These are phyloP conservation scores for Hydrotaea diabolus DNA, from an alignment of 2,888 invertebrate genomes.

Conservation along the genomic window DNA sequence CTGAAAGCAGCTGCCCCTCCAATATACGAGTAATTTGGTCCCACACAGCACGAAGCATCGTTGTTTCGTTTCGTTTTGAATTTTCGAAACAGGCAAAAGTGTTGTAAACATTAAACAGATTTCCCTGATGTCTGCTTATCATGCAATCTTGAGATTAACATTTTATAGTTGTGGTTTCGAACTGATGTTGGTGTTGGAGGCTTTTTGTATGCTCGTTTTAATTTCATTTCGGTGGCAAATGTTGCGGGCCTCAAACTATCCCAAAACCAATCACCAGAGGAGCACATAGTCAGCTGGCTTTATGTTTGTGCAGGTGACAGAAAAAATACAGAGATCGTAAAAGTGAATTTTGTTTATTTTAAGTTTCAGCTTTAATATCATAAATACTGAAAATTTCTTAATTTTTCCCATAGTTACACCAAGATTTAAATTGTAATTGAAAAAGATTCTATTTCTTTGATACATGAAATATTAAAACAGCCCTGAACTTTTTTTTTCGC, in stretches of 20 bases:
- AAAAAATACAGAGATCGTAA: background rate
- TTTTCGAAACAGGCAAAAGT: conserved; percentile 42
- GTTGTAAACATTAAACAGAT: conserved; percentile 53
- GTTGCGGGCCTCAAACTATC: conserved; percentile 9
- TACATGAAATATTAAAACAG: conserved; percentile 4
- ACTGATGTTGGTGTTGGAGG: background rate
- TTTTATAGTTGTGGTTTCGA: background rate
- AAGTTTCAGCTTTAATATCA: background rate
- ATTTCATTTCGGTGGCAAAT: background rate
- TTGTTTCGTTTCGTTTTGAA: background rate
- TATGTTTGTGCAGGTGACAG: conserved; percentile 44
- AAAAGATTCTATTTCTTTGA: background rate
- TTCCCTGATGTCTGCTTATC: conserved; percentile 54
- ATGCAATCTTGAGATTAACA: conserved; percentile 56
- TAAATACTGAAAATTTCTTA: background rate
- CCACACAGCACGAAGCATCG: background rate
- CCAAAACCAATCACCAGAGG: background rate
- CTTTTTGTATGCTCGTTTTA: background rate
- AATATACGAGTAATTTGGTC: background rate
- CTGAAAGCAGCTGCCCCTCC: too few relatives aligned
- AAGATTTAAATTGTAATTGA: background rate
- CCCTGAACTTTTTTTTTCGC: conserved; percentile 33
- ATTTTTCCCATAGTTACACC: too few relatives aligned
- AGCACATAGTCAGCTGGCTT: background rate
- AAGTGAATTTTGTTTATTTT: conserved; percentile 2